A percentile compares a stretch with the other conserved stretches of the same genome.
Conservation (phyloP, 2,888 invertebrate genomes). For the Mesochorus sp. region DNA sequence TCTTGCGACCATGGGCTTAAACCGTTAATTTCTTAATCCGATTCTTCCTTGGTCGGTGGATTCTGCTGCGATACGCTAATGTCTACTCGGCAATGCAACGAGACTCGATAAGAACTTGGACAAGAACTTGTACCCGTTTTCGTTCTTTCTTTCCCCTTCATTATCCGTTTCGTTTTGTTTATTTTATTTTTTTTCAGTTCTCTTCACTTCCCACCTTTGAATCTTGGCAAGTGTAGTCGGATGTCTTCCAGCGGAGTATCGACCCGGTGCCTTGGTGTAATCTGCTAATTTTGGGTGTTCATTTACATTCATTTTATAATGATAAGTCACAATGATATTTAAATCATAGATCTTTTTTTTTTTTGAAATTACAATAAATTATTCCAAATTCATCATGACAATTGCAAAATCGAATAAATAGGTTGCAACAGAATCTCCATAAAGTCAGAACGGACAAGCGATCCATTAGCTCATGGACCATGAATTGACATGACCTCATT, state of each 20-base stretch:
- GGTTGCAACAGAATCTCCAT: neutral
- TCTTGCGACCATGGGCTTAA: slow-evolving; percentile 26
- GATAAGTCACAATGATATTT: too few relatives aligned
- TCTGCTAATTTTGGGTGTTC: neutral
- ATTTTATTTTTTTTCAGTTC: neutral
- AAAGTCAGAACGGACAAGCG: neutral
- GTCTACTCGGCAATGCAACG: slow-evolving; percentile 19
- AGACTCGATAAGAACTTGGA: slow-evolving; percentile 16
- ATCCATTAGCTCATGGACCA: neutral
- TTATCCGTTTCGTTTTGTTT: neutral
- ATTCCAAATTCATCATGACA: neutral
- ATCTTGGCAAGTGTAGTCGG: slow-evolving; percentile 10
- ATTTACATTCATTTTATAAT: neutral
- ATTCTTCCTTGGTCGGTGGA: slow-evolving; percentile 27
- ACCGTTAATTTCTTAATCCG: slow-evolving; percentile 58
- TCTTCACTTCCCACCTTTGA: slow-evolving; percentile 9
- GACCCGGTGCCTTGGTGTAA: slow-evolving; percentile 5
- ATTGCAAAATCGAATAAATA: neutral
- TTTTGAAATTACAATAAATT: too few relatives aligned
- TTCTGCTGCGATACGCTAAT: slow-evolving; percentile 44
- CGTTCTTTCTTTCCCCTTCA: neutral
- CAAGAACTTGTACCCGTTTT: slow-evolving; percentile 5
- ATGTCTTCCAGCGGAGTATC: neutral
- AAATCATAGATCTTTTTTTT: too few relatives aligned
- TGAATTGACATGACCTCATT: neutral